These are phyloP conservation scores for Formicarius rufipectus DNA, from an alignment of 2,113 vertebrate genomes.

Conservation along the genomic window DNA sequence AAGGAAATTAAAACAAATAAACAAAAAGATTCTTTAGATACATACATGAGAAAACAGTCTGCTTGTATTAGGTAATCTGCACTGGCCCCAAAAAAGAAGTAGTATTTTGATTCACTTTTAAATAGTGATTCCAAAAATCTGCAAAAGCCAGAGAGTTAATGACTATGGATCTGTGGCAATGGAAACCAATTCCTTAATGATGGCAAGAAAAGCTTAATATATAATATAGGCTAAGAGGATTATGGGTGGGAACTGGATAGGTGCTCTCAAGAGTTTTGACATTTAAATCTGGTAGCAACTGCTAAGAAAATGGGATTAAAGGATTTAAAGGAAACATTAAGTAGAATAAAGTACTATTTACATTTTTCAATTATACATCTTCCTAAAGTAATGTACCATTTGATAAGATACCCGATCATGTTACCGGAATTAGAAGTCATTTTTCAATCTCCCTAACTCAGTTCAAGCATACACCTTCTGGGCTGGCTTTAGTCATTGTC, in stretches of 20 bases:
- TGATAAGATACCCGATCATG: neutral
- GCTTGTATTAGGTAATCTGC: neutral
- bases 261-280: neutral
- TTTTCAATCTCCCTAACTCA: neutral
- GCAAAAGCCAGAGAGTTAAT: neutral
- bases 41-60: neutral
- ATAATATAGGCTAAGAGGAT: neutral
- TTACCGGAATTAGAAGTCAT: neutral
- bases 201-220: neutral
- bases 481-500: neutral
- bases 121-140: neutral
- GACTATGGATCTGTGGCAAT: neutral
- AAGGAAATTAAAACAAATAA: constrained; percentile 9
- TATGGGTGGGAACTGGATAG: neutral
- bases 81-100: neutral
- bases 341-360: neutral
- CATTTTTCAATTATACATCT: neutral
- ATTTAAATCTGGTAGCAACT: neutral
- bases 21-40: neutral
- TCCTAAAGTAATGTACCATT: neutral
- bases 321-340: neutral
- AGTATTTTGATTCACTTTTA: neutral
- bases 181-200: neutral
- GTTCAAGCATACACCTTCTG: neutral
- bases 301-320: neutral